Evolutionary conservation across 2,888 invertebrate species (phyloP).

Genomic region (Mythimna ferrago): DNA sequence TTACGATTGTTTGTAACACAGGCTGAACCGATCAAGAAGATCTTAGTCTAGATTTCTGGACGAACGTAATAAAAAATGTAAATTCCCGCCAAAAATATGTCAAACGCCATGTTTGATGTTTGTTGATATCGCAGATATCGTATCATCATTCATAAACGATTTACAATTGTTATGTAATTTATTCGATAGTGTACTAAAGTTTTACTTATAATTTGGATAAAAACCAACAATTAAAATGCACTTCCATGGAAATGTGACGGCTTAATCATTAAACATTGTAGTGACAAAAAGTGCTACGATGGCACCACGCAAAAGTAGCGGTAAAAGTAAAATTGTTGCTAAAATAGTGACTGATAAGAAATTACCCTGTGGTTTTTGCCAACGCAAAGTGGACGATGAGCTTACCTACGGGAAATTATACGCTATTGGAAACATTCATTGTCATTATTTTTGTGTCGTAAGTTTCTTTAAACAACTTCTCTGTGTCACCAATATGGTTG

Average conservation of each 20-base stretch:
- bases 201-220: neutral
- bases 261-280: neutral
- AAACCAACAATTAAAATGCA: neutral
- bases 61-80: conserved; percentile 58
- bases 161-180: conserved; percentile 10
- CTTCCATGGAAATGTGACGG: neutral
- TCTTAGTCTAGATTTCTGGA: conserved; percentile 7
- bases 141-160: neutral
- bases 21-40: no score
- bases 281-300: conserved; percentile 38
- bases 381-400: conserved; percentile 87
- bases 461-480: conserved; percentile 69
- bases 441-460: conserved; percentile 95
- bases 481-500: neutral
- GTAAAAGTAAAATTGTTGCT: conserved; percentile 68
- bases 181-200: neutral
- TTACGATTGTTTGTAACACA: neutral
- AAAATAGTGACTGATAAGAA: conserved; percentile 76
- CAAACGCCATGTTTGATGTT: conserved; percentile 47
- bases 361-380: conserved; percentile 89
- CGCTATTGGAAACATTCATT: conserved; percentile 89
- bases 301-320: conserved; percentile 61
- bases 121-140: conserved; percentile 14
- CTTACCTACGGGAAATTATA: conserved; percentile 90
- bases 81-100: conserved; percentile 70